A percentile compares a stretch with the other conserved stretches of the same genome.
These are phyloP conservation scores for Erebia aethiops DNA, from an alignment of 2,888 invertebrate genomes.

Conservation along the genomic window DNA sequence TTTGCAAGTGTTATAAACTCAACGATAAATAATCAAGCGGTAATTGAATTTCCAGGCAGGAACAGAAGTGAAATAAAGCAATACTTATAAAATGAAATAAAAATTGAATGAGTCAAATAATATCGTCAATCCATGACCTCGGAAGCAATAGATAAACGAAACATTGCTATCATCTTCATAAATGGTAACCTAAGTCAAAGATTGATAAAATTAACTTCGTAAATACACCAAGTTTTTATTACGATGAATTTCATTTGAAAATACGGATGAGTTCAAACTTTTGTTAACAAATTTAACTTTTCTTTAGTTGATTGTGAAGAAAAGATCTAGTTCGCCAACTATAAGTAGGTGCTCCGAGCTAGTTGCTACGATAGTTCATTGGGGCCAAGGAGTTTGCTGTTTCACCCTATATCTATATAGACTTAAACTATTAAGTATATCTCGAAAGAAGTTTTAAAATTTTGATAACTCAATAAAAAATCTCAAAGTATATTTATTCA, in stretches of 20 bases:
- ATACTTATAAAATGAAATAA: too few relatives aligned
- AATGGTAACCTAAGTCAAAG: not conserved
- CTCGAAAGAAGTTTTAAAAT: not conserved
- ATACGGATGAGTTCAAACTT: conserved; percentile 2
- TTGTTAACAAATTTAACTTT: conserved; percentile 6
- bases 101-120: too few relatives aligned
- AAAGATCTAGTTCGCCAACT: not conserved
- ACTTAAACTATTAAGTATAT: not conserved
- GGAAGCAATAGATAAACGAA: not conserved
- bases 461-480: not conserved
- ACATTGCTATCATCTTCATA: too few relatives aligned
- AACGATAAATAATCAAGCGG: not conserved
- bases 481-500: too few relatives aligned
- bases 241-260: conserved; percentile 19
- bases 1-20: not conserved
- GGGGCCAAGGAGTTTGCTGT: not conserved
- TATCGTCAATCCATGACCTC: not conserved
- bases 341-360: not conserved
- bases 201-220: not conserved
- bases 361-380: not conserved
- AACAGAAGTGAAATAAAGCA: too few relatives aligned
- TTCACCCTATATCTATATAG: not conserved
- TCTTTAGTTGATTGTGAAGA: conserved; percentile 17
- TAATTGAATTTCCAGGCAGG: too few relatives aligned
- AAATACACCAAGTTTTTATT: not conserved